Evolutionary conservation across 2,888 invertebrate species (phyloP), one percentile per base, ranked within the genome.

Genomic region (Ramazzottius varieornatus): DNA sequence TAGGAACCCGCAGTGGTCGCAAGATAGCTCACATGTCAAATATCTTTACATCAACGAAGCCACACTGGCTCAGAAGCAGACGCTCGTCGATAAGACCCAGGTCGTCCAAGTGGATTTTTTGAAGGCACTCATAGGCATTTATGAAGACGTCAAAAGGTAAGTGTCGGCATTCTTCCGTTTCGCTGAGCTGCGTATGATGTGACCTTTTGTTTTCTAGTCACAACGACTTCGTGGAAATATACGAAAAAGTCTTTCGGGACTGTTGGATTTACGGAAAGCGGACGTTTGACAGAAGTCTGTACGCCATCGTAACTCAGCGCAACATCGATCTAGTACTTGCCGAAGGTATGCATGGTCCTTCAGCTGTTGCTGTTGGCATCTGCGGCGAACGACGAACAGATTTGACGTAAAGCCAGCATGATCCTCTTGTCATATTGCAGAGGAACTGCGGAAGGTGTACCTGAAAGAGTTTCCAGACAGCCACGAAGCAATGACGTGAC

Each of bases 221-320:
- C 8, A 4, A 4, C n/a, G 54, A 54, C 24, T 8, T 16, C 20
- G 29, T 29, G 13, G 54, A 54, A 54, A 54, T 54, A 54, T 54
- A 24, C 29, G 54, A 16, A 4, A 54, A 54, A 29, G 54, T 54
- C 29, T 29, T 54, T 4, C 54, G 24, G 8, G 54, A 54, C 24
- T 54, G 54, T 54, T 54, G 54, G 54, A 54, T 54, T 29, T 54
- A 54, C 24, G 54, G 54, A 24, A 54, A 54, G 54, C 54, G 54
- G 29, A 54, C 8, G 4, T 54, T 54, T 29, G 20, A 54, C 4
- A 13, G 29, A 13, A 54, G 54, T 54, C 24, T 54, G 24, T 54
- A n/a, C 54, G 54, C 54, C 4, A 24, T 54, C 29, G 29, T 54
- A 13, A 54, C 54, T 4, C 54, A 54, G 29, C 54, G 54, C 29